Conservation (phyloP, 2,113 vertebrate genomes). For the Lepus europaeus region DNA sequence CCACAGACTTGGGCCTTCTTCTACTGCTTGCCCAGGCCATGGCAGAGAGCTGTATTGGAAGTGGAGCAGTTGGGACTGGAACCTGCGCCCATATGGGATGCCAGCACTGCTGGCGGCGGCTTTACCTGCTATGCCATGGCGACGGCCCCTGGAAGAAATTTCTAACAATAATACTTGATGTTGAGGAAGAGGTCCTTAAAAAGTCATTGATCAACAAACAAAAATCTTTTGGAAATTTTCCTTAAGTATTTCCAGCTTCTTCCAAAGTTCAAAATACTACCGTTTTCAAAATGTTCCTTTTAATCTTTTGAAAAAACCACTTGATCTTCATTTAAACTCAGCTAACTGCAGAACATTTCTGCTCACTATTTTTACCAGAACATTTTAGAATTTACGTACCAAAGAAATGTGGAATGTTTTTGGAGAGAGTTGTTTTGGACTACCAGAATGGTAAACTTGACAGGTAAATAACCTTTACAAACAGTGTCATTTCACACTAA, state of each 20-base stretch:
- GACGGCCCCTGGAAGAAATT: neutral
- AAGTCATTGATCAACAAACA: neutral
- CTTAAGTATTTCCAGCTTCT: slow-evolving; percentile 19
- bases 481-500: neutral
- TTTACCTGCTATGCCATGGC: no score
- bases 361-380: slow-evolving; percentile 18
- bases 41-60: no score
- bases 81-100: no score
- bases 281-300: slow-evolving; percentile 34
- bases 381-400: slow-evolving; percentile 42
- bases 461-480: slow-evolving; percentile 32
- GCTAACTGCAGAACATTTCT: neutral
- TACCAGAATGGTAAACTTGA: neutral
- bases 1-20: no score
- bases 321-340: neutral
- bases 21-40: no score
- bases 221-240: slow-evolving; percentile 28
- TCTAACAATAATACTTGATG: neutral
- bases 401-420: neutral
- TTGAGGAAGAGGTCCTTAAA: neutral
- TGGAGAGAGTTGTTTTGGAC: neutral
- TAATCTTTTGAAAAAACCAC: slow-evolving; percentile 2
- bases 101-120: no score
- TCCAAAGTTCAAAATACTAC: neutral
- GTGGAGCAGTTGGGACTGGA: no score